Evolutionary conservation across 1,140 invertebrate genomes (phyloP).

Genomic region (Holotrichia oblita): DNA sequence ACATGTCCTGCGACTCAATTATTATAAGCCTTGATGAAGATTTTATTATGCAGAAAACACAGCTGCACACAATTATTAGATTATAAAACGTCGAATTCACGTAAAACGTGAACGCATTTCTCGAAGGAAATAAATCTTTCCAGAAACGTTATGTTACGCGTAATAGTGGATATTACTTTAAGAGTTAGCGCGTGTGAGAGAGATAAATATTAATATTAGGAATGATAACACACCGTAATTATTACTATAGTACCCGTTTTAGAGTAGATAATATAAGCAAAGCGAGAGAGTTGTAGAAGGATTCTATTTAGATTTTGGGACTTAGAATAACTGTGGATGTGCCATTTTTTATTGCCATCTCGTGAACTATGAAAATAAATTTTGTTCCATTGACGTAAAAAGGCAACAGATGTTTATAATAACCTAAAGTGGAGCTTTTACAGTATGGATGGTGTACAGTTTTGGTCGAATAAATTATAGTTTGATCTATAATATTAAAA

Average conservation of each 20-base stretch:
- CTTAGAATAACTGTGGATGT: not conserved
- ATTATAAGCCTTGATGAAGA: too few species aligned
- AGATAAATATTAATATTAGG: constrained; percentile 9
- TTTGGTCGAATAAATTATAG: not conserved
- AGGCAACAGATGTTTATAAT: constrained; percentile 1
- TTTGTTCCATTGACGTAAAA: constrained; percentile 1
- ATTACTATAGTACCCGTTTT: not conserved
- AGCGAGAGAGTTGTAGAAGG: not conserved
- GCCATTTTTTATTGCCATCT: constrained; percentile 21
- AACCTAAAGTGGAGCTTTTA: not conserved
- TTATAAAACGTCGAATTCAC: too few species aligned
- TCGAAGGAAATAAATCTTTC: too few species aligned
- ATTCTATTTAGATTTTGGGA: constrained; percentile 6
- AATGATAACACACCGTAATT: not conserved
- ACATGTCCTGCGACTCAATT: too few species aligned
- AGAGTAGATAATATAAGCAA: not conserved
- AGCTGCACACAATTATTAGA: too few species aligned
- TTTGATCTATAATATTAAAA: too few species aligned
- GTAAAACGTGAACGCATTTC: too few species aligned
- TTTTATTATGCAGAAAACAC: too few species aligned
- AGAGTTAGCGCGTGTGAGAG: not conserved
- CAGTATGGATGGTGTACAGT: not conserved
- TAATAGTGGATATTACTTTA: not conserved
- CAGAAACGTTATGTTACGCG: too few species aligned
- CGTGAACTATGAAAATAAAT: constrained; percentile 10